Evolutionary conservation across 30 jellyfish, hydroid and myxozoan genomes (phyloP).

Genomic region (Cassiopea xamachana): DNA sequence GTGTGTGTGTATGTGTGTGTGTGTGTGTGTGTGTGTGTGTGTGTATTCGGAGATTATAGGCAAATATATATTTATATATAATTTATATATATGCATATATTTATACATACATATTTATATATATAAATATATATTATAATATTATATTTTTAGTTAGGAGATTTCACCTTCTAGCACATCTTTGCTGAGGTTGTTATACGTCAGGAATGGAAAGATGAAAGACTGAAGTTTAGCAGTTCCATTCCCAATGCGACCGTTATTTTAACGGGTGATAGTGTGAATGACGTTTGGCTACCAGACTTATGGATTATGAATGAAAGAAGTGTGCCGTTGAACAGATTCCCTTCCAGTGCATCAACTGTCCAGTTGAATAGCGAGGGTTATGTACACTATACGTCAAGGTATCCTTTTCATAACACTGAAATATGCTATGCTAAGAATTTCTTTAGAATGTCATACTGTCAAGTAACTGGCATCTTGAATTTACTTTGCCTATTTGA

Average conservation of each 20-base stretch:
- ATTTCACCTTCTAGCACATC: slow-evolving; percentile 16
- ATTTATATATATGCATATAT: no score
- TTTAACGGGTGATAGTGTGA: slow-evolving; percentile 19
- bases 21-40: no score
- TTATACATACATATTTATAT: no score
- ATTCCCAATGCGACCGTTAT: slow-evolving; percentile 29
- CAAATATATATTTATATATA: no score
- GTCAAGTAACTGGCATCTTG: no score
- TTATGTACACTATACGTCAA: neutral
- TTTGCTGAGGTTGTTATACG: slow-evolving; percentile 26
- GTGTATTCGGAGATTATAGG: no score
- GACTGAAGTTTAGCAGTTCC: slow-evolving; percentile 39
- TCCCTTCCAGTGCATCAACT: neutral
- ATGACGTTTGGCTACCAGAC: slow-evolving; percentile 49
- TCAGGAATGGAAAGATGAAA: slow-evolving; percentile 41
- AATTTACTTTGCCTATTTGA: no score
- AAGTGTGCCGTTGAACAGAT: neutral
- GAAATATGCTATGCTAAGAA: no score
- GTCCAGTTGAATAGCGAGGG: slow-evolving; percentile 1
- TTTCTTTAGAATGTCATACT: no score
- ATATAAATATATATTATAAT: no score
- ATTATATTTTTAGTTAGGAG: no score
- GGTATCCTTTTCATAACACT: neutral
- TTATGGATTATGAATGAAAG: slow-evolving; percentile 42
- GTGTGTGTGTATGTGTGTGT: no score